Evolutionary conservation across 2,113 vertebrate genomes (phyloP).

Genomic region (Equus quagga): DNA sequence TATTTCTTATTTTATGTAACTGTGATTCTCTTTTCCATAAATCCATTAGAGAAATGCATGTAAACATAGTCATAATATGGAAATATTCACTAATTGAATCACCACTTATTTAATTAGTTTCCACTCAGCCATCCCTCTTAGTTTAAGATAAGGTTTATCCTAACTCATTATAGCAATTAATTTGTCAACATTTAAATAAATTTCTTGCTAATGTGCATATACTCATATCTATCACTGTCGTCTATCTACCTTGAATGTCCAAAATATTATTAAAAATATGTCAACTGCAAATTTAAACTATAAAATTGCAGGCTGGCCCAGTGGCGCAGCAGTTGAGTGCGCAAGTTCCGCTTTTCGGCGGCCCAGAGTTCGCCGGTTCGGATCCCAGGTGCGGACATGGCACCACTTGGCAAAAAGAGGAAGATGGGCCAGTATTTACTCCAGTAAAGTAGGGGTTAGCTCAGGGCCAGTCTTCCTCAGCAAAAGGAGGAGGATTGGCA

Average conservation of each 20-base stretch:
- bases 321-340: too few species aligned
- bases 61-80: background rate
- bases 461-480: too few species aligned
- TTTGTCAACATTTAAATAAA: slow-evolving; percentile 48
- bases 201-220: background rate
- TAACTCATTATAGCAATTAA: background rate
- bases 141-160: background rate
- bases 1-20: background rate
- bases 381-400: too few species aligned
- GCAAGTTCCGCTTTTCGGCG: too few species aligned
- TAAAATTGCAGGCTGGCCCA: background rate
- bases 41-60: background rate
- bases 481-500: too few species aligned
- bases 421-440: too few species aligned
- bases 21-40: slow-evolving; percentile 22
- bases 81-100: slow-evolving; percentile 58
- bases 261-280: background rate
- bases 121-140: background rate
- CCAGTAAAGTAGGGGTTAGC: too few species aligned
- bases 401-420: too few species aligned
- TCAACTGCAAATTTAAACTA: background rate
- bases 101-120: background rate
- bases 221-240: background rate
- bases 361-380: too few species aligned
- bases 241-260: background rate